Evolutionary conservation across 2,113 vertebrate species (phyloP).

Genomic region (Bambusicola thoracicus): DNA sequence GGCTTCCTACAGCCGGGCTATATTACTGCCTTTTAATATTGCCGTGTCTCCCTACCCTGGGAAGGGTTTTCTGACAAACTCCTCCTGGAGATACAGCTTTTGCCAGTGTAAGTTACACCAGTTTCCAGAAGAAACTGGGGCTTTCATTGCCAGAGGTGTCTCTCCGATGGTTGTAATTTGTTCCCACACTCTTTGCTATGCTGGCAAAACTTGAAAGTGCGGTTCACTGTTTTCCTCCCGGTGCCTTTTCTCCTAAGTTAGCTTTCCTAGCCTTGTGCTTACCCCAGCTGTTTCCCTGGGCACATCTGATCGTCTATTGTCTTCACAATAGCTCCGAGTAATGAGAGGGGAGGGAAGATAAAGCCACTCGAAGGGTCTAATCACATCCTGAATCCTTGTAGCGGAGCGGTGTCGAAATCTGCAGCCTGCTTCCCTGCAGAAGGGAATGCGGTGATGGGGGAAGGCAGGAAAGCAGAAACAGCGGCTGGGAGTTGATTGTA

Average conservation of each 20-base stretch:
- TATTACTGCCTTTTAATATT: conserved; percentile 67
- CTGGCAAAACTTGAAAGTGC: conserved; percentile 69
- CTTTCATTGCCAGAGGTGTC: conserved; percentile 65
- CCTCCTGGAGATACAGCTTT: conserved; percentile 56
- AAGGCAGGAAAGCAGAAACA: not conserved
- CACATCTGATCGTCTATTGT: conserved; percentile 53
- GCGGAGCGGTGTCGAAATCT: not conserved
- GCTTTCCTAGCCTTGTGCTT: conserved; percentile 49
- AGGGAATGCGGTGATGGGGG: not conserved
- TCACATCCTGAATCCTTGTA: not conserved
- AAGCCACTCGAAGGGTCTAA: not conserved
- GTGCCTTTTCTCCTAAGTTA: conserved; percentile 53
- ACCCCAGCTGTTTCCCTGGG: conserved; percentile 50
- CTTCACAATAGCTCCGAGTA: conserved; percentile 28
- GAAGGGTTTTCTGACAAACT: conserved; percentile 63
- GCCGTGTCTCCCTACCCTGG: conserved; percentile 47
- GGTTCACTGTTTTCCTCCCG: conserved; percentile 17
- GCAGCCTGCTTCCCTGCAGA: not conserved
- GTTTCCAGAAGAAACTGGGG: conserved; percentile 65
- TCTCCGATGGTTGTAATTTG: conserved; percentile 64
- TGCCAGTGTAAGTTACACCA: conserved; percentile 50
- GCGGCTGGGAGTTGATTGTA: not conserved
- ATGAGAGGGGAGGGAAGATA: conserved; percentile 35
- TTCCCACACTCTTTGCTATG: conserved; percentile 68
- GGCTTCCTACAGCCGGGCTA: conserved; percentile 59